phyloP scores from a whole-genome alignment of 2,797 vertebrate genomes.

The Squalus acanthias region DNA sequence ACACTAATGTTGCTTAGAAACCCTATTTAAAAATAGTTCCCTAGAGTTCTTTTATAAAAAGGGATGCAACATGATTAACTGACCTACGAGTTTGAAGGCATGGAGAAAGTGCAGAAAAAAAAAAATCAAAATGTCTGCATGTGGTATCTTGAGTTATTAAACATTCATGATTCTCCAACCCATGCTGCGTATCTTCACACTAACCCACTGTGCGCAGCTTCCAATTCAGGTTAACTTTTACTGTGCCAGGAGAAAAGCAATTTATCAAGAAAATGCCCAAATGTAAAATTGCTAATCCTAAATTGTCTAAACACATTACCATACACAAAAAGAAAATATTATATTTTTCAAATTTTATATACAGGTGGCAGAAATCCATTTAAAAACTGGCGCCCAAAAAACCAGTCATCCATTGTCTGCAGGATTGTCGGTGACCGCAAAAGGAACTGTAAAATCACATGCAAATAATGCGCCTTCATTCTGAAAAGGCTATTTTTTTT shows the following conservation, averaged over 20 bases:
- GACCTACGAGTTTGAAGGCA: background rate
- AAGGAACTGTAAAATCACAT: background rate
- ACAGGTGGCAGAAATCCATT: background rate
- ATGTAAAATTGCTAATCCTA: background rate
- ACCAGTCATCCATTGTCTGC: too few species aligned
- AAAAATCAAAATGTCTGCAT: constrained; percentile 16
- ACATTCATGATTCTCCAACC: background rate
- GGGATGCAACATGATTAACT: background rate
- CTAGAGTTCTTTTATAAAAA: background rate
- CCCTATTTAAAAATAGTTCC: background rate
- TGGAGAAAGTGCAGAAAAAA: background rate
- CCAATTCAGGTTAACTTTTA: background rate
- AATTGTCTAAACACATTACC: background rate
- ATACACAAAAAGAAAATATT: background rate
- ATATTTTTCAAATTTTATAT: background rate
- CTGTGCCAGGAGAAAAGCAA: background rate
- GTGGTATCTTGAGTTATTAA: background rate
- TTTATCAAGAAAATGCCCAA: background rate
- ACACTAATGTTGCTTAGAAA: background rate
- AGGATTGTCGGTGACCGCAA: background rate
- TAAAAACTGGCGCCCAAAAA: background rate
- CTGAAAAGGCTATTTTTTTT: background rate
- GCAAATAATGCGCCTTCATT: background rate
- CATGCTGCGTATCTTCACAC: background rate
- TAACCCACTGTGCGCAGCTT: background rate